phyloP scores from a whole-genome alignment of 2,797 vertebrate species.

The Molothrus ater region DNA sequence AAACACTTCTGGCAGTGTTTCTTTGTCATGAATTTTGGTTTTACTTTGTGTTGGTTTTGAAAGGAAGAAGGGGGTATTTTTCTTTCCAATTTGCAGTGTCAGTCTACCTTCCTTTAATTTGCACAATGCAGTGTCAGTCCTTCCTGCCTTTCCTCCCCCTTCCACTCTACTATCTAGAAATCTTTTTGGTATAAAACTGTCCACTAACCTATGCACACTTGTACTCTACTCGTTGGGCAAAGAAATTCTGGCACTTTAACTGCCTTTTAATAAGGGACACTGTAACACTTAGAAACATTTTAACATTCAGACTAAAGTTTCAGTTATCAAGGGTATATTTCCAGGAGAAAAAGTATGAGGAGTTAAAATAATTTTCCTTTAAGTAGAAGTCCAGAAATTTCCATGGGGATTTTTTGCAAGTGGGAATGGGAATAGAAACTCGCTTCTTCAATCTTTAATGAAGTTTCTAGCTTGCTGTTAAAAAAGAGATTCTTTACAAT shows the following conservation, averaged over 20 bases:
- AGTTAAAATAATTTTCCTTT: not conserved
- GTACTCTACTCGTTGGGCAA: not conserved
- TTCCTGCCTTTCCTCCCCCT: not conserved
- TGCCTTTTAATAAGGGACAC: not conserved
- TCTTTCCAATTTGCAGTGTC: not conserved
- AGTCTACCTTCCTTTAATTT: not conserved
- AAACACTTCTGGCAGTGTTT: not conserved
- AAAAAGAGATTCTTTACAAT: not conserved
- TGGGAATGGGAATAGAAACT: not conserved
- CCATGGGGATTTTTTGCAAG: not conserved
- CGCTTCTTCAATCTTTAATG: not conserved
- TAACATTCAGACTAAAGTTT: not conserved
- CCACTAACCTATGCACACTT: not conserved
- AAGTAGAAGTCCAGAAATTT: not conserved
- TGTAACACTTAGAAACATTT: not conserved
- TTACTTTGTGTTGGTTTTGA: not conserved
- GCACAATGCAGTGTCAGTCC: accelerated
- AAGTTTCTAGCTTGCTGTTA: not conserved
- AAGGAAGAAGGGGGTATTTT: not conserved
- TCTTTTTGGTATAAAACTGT: not conserved
- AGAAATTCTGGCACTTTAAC: not conserved
- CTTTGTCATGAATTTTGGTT: not conserved
- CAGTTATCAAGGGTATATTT: not conserved
- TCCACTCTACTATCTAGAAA: not conserved
- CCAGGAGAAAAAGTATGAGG: not conserved